phyloP scores from a whole-genome alignment of 2,113 vertebrate species.

The Plecturocebus donacophilus region DNA sequence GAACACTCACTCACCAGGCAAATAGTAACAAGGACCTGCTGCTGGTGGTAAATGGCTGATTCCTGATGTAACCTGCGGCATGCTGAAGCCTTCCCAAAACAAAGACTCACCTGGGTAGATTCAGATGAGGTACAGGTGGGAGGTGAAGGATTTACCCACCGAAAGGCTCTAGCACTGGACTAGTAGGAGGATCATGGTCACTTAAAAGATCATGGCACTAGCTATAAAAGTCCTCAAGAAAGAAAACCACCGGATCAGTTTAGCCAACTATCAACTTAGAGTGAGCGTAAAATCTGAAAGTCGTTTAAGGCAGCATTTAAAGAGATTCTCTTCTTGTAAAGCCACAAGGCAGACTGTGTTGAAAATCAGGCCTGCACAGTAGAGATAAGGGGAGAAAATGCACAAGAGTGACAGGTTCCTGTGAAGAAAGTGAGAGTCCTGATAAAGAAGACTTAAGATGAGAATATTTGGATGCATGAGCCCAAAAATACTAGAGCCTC shows the following conservation, averaged over 20 bases:
- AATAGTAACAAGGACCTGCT: background rate
- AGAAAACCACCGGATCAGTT: background rate
- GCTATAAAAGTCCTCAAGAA: background rate
- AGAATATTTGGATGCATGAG: background rate
- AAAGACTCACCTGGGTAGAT: background rate
- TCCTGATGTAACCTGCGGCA: background rate
- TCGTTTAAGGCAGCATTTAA: background rate
- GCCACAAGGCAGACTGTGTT: background rate
- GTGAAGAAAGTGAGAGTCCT: background rate
- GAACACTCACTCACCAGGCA: background rate
- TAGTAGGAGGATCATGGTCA: accelerated
- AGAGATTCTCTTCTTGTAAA: background rate
- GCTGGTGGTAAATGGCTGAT: background rate
- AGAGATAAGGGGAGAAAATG: background rate
- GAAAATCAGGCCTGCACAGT: accelerated
- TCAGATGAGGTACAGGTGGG: background rate
- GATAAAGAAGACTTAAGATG: background rate
- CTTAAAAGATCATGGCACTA: background rate
- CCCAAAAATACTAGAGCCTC: background rate
- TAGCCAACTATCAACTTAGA: background rate
- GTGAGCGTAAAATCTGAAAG: background rate
- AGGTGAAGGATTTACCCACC: background rate
- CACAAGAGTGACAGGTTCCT: background rate
- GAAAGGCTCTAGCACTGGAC: background rate
- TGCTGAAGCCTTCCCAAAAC: background rate